Evolutionary conservation across 2,888 invertebrate species (phyloP), one percentile per base, ranked within the genome.

Genomic region (Thymelicus sylvestris): DNA sequence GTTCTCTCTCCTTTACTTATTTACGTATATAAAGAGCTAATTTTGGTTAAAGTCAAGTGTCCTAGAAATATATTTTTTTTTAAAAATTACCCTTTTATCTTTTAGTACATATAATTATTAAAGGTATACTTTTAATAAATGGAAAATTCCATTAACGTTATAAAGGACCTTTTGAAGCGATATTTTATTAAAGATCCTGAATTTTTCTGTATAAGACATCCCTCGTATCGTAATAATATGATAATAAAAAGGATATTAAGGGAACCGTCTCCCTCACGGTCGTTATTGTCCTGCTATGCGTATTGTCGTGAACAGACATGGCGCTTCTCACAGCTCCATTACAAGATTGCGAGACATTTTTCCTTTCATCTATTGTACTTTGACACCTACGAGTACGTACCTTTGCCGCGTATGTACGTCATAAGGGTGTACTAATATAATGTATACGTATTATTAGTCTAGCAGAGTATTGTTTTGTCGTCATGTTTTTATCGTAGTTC

Each of bases 241-340:
- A 62, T 62, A 62, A 44, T 62, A 62, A 62, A 60, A 47, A 19
- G 6, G 8, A 44, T 62, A 44, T 44, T 44, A 41, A 44, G 8
- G 24, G 44, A 8, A 8, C 44, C 24, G 19, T 19, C 7, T 52
- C 50, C 50, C 7, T 39, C 39, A 60, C 41, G 61, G 3, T 62
- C 61, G 44, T 62, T 13, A 62, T 62, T 62, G 15, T 61, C 44
- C 19, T 12, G 61, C 13, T 31, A 41, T 39, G 13, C 19, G 39
- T 60, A 39, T 60, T 15, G 44, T 15, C 41, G 13, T 39, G 38
- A n/a, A 59, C 38, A 59, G 59, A 39, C 5, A 10, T 55, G 39
- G 44, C 44, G 44, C 3, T 44, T 12, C 44, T 44, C 12, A 44
- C 44, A 12, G 44, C 44, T 44, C 44, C 44, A 44, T 8, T 44